phyloP scores from a whole-genome alignment of 2,113 vertebrate genomes.

The Sylvia atricapilla region DNA sequence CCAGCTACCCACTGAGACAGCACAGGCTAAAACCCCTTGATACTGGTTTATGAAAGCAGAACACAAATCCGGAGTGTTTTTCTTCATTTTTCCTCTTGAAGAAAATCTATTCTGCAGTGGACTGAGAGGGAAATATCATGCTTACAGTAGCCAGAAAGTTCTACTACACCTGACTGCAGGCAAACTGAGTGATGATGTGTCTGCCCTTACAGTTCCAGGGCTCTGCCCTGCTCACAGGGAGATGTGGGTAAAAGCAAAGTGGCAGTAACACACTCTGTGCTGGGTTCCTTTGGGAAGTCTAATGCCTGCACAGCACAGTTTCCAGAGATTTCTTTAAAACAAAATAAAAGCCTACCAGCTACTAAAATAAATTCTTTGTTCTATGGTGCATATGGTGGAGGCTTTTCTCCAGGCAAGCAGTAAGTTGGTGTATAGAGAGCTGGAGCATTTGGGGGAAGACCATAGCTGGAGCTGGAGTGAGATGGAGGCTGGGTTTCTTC shows the following conservation, averaged over 20 bases:
- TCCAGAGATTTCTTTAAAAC: slow-evolving; percentile 1
- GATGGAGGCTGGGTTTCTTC: slow-evolving; percentile 79
- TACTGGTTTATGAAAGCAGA: not conserved
- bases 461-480: slow-evolving; percentile 77
- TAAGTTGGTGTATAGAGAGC: slow-evolving; percentile 73
- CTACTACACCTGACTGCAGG: not conserved
- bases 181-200: not conserved
- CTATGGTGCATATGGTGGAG: slow-evolving; percentile 89
- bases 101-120: not conserved
- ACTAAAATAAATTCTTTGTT: not conserved
- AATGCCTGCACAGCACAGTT: not conserved
- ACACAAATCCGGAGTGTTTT: not conserved
- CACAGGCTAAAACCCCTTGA: not conserved
- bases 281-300: not conserved
- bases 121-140: not conserved
- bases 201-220: not conserved
- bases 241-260: not conserved
- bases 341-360: not conserved
- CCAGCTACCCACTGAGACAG: not conserved
- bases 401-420: slow-evolving; percentile 85
- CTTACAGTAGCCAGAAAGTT: not conserved
- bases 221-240: not conserved
- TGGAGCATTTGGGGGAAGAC: slow-evolving; percentile 78
- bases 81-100: not conserved
- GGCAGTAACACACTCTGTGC: not conserved